Evolutionary conservation across 2,113 vertebrate genomes (phyloP).

Genomic region (Microtus montanus): DNA sequence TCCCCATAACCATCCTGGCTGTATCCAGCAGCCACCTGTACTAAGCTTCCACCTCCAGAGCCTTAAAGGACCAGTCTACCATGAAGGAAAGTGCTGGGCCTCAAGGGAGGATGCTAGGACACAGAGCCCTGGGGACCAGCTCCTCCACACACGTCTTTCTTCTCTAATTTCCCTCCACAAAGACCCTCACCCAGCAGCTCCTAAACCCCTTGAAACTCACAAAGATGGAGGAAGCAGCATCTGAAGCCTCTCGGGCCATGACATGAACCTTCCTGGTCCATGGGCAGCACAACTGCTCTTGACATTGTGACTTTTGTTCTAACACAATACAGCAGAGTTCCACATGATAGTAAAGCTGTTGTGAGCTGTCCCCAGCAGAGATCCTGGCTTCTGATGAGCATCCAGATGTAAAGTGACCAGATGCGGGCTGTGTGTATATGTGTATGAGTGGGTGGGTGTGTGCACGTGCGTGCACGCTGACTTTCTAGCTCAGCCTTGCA

Average conservation of each 20-base stretch:
- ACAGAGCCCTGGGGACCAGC: neutral
- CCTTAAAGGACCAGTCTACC: neutral
- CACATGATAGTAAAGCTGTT: too few relatives aligned
- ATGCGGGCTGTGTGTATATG: too few relatives aligned
- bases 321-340: neutral
- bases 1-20: neutral
- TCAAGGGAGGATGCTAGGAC: too few relatives aligned
- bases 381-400: neutral
- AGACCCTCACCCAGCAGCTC: neutral
- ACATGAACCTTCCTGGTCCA: neutral
- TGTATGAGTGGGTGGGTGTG: neutral
- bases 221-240: neutral
- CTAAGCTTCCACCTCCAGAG: neutral
- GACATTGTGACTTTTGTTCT: neutral
- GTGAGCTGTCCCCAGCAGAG: neutral
- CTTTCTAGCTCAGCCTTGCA: neutral
- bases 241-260: too few relatives aligned
- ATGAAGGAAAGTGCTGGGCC: neutral
- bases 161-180: neutral
- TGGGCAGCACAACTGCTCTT: neutral
- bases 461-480: neutral
- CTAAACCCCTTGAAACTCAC: neutral
- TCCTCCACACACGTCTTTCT: neutral
- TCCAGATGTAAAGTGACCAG: neutral
- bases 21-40: neutral